Conservation (phyloP, 2,113 vertebrate species). For the Esox niger region DNA sequence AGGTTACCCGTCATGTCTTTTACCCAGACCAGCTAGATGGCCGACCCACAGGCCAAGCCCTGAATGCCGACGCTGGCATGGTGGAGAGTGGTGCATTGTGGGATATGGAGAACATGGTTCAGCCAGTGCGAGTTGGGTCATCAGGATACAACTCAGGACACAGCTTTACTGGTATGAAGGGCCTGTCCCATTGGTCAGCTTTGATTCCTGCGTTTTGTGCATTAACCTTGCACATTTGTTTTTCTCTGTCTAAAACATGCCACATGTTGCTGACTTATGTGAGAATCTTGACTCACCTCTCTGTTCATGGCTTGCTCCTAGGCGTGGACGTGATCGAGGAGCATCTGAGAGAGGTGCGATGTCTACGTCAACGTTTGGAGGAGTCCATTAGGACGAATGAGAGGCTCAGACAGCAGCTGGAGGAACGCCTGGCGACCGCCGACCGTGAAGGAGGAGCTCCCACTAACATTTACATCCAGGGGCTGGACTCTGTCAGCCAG, state of each 20-base stretch:
- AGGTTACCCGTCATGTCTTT: conserved; percentile 59
- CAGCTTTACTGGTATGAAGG: conserved; percentile 74
- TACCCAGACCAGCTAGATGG: conserved; percentile 54
- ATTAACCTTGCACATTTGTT: too few relatives aligned
- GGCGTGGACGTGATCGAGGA: conserved; percentile 85
- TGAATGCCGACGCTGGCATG: conserved; percentile 51
- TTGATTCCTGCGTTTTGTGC: too few relatives aligned
- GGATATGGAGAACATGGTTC: conserved; percentile 56
- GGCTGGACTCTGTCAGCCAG: conserved; percentile 76
- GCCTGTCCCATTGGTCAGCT: neutral
- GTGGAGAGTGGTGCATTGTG: conserved; percentile 58
- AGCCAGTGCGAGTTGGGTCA: conserved; percentile 60
- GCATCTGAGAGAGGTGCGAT: conserved; percentile 85
- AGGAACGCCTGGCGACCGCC: conserved; percentile 70
- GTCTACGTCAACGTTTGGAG: conserved; percentile 85
- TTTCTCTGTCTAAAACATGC: too few relatives aligned
- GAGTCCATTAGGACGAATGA: conserved; percentile 91
- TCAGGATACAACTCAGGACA: conserved; percentile 57
- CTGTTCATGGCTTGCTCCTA: conserved; percentile 34
- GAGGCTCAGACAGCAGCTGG: conserved; percentile 84
- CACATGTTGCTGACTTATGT: too few relatives aligned
- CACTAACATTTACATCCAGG: conserved; percentile 75
- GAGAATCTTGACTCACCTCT: too few relatives aligned
- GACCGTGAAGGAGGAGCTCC: conserved; percentile 68
- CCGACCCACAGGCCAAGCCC: conserved; percentile 41